Evolutionary conservation across 2,888 invertebrate species (phyloP), one percentile per base, ranked within the genome.

Genomic region (Parasteatoda lunata): DNA sequence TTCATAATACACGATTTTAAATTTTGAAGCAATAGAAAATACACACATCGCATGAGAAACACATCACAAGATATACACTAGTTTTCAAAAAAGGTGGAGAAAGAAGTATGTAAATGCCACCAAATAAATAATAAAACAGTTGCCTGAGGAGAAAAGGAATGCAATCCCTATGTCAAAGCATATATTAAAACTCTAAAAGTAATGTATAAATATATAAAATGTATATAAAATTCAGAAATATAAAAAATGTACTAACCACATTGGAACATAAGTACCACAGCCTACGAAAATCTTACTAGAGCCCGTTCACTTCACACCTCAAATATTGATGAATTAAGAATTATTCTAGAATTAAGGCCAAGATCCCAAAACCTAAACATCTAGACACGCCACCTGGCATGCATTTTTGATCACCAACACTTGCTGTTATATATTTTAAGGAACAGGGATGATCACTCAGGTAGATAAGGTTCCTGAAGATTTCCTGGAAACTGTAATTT

Each of bases 131-230:
- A 66, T 30, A 30, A 47, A 79, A 45, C 13, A 7, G 71, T 71
- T 77, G 47, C 75, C 77, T 64, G 48, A 51, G 52, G 52, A 68
- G n/a, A 66, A 86, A 71, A 86, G 80, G 85, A 86, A 86, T 86
- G 77, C 77, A 52, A 70, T 85, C 30, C 77, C 84, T 76, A 73
- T 70, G 64, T 86, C 69, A 86, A 86, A 86, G 78, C 76, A 80
- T 81, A 86, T 77, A 80, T 81, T 75, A 75, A 81, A 81, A 81
- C 72, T 75, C 81, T 81, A 81, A 75, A 81, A 81, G n/a, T 81
- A 81, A 81, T 68, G 49, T 81, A 69, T 75, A 81, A 81, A 75
- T 75, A 81, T 75, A 81, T 81, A 81, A 81, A 81, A 81, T 68
- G 68, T 73, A 81, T 75, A 81, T 75, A 81, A 81, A 80, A 80